phyloP scores from a whole-genome alignment of 2,797 vertebrate genomes.

The Thripadectes ignobilis region DNA sequence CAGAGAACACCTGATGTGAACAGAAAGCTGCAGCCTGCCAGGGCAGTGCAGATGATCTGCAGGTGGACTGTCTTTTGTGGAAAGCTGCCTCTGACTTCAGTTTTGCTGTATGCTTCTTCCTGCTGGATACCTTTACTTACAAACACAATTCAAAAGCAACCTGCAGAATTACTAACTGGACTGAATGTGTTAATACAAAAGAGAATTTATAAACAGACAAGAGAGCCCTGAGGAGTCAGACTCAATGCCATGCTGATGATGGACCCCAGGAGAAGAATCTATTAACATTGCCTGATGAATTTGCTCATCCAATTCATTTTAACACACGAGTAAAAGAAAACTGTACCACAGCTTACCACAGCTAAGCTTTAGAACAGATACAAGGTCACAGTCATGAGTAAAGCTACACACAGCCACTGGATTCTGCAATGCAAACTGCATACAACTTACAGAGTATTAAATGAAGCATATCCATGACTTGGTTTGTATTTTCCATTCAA shows the following conservation, averaged over 20 bases:
- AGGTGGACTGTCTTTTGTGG: background rate
- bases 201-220: background rate
- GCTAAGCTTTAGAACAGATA: background rate
- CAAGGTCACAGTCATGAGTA: background rate
- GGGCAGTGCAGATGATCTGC: background rate
- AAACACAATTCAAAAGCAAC: background rate
- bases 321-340: background rate
- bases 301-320: background rate
- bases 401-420: background rate
- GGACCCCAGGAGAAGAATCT: background rate
- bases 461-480: background rate
- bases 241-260: background rate
- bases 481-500: background rate
- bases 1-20: background rate
- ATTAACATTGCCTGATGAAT: background rate
- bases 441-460: background rate
- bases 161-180: background rate
- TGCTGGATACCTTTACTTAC: background rate
- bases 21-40: background rate
- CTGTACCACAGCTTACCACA: background rate
- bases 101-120: background rate
- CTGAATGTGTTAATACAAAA: background rate
- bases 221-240: background rate
- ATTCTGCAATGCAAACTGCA: background rate
- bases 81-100: background rate